A percentile compares a stretch with the other conserved stretches of the same genome.
phyloP scores from a whole-genome alignment of 2,797 vertebrate species.

The Pempheris klunzingeri region DNA sequence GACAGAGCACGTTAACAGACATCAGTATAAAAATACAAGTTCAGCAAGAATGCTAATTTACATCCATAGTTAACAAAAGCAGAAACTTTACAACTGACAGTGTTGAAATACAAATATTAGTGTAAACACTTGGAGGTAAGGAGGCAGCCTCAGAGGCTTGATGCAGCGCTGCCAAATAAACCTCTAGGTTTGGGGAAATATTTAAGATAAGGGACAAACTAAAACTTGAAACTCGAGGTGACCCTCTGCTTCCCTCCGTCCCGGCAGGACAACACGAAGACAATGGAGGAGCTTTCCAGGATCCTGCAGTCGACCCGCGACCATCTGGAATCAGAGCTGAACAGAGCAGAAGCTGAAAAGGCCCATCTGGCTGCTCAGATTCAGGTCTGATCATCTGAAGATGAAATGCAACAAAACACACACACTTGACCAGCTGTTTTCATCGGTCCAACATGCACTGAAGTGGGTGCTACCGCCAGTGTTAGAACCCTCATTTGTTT shows the following conservation, averaged over 20 bases:
- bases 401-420: not conserved
- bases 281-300: conserved; percentile 86
- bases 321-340: conserved; percentile 88
- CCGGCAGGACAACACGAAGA: conserved; percentile 86
- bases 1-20: too few relatives aligned
- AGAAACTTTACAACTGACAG: too few relatives aligned
- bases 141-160: too few relatives aligned
- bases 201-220: too few relatives aligned
- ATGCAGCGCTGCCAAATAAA: too few relatives aligned
- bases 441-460: not conserved
- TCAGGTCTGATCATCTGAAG: conserved; percentile 83
- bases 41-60: too few relatives aligned
- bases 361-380: conserved; percentile 83
- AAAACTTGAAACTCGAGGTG: too few relatives aligned
- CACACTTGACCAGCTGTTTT: conserved; percentile 6
- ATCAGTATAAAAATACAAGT: too few relatives aligned
- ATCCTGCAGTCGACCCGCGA: conserved; percentile 86
- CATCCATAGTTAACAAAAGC: too few relatives aligned
- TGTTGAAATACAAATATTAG: too few relatives aligned
- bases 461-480: not conserved
- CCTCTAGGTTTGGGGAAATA: too few relatives aligned
- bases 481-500: not conserved
- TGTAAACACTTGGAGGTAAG: too few relatives aligned
- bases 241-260: not conserved
- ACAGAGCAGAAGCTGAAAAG: conserved; percentile 88